Evolutionary conservation across 2,888 invertebrate genomes (phyloP).

Genomic region (Acronicta alni): DNA sequence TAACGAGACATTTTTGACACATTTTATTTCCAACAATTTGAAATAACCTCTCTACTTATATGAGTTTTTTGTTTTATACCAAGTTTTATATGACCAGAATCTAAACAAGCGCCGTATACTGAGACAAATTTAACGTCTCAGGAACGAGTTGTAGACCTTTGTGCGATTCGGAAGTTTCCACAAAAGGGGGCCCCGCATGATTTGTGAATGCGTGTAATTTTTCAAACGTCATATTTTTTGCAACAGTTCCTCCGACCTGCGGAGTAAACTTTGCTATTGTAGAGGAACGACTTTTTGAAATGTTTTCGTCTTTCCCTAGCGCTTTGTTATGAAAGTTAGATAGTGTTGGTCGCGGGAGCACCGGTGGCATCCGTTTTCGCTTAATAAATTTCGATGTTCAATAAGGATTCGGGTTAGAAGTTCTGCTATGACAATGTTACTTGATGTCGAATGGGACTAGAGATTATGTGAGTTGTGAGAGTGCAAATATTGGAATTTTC

Average conservation of each 20-base stretch:
- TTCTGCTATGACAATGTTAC: constrained; percentile 57
- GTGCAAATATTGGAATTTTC: constrained; percentile 46
- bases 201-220: constrained; percentile 89
- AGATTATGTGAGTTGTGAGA: constrained; percentile 40
- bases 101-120: constrained; percentile 63
- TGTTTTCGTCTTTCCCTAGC: constrained; percentile 70
- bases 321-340: constrained; percentile 79
- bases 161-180: constrained; percentile 81
- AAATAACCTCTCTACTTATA: constrained; percentile 8
- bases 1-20: constrained; percentile 65
- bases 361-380: constrained; percentile 69
- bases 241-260: constrained; percentile 81
- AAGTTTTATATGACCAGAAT: constrained; percentile 56
- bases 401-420: constrained; percentile 60
- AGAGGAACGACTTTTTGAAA: constrained; percentile 80
- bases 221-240: constrained; percentile 89
- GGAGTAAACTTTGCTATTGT: constrained; percentile 86
- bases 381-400: constrained; percentile 71
- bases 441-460: constrained; percentile 52
- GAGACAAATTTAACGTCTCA: constrained; percentile 74
- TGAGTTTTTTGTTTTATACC: constrained; percentile 29
- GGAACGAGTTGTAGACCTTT: constrained; percentile 84
- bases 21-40: constrained; percentile 51
- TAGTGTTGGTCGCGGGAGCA: constrained; percentile 75
- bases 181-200: constrained; percentile 86